Evolutionary conservation across 35 echinoderm and acorn worm genomes (phyloP).

Genomic region (Eucidaris tribuloides): DNA sequence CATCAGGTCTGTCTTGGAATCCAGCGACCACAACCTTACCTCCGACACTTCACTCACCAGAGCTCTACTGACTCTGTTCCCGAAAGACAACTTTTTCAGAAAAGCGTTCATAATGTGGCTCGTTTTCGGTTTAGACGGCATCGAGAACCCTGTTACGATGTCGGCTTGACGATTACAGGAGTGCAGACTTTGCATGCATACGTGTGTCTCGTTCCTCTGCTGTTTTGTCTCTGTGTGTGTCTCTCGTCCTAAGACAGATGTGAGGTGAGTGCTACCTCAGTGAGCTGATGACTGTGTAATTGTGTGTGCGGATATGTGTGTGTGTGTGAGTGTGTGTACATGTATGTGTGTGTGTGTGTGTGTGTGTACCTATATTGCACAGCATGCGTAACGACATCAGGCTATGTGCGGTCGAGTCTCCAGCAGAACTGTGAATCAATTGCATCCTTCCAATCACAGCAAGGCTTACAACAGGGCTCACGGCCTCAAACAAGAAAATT

Average conservation of each 20-base stretch:
- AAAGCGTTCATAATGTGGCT: slow-evolving; percentile 6
- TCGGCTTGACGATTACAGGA: not conserved
- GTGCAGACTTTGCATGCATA: not conserved
- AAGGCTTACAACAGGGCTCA: too few species aligned
- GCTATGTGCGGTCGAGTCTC: too few species aligned
- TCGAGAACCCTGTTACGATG: not conserved
- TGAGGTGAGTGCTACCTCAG: not conserved
- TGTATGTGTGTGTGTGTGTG: not conserved
- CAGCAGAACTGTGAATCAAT: too few species aligned
- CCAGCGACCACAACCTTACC: not conserved
- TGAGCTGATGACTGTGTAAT: not conserved
- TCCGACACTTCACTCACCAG: slow-evolving; percentile 6
- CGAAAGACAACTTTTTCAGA: slow-evolving; percentile 26
- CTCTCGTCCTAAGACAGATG: not conserved
- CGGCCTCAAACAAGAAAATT: too few species aligned
- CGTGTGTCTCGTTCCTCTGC: too few species aligned
- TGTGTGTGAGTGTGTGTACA: too few species aligned
- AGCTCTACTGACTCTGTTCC: not conserved
- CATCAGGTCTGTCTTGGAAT: not conserved
- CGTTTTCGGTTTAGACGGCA: slow-evolving; percentile 8
- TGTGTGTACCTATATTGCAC: not conserved
- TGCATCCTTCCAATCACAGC: too few species aligned
- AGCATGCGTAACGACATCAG: too few species aligned
- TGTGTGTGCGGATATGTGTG: too few species aligned
- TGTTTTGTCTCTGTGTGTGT: too few species aligned